These are phyloP conservation scores for Amphiprion ocellaris DNA, from an alignment of 2,113 vertebrate species.

Conservation along the genomic window DNA sequence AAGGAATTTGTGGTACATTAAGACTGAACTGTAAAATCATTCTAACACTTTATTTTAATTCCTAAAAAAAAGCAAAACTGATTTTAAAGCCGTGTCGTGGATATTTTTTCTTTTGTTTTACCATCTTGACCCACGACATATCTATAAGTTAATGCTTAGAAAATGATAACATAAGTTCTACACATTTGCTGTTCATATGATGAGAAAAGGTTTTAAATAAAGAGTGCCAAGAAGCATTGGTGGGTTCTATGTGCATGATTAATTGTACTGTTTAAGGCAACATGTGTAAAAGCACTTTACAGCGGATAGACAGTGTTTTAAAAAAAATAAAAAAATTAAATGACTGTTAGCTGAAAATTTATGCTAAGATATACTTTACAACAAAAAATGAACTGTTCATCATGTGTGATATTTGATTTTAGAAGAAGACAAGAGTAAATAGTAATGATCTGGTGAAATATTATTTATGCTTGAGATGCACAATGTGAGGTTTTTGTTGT, in stretches of 20 bases:
- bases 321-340: no score
- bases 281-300: constrained; percentile 5
- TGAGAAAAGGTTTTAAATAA: neutral
- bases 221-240: neutral
- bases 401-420: neutral
- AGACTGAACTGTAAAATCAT: neutral
- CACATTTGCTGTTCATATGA: neutral
- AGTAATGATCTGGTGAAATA: neutral
- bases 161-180: neutral
- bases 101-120: neutral
- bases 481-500: constrained; percentile 38
- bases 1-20: constrained; percentile 8
- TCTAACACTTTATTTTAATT: neutral
- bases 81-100: neutral
- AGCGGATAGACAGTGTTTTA: neutral
- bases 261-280: constrained; percentile 9
- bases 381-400: neutral
- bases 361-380: neutral
- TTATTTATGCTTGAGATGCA: neutral
- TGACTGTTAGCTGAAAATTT: neutral
- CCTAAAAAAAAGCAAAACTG: neutral
- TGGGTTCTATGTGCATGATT: neutral
- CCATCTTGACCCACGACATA: neutral
- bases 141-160: neutral
- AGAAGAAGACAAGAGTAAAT: neutral